These are phyloP conservation scores for Xiphydria camelus DNA, from an alignment of 2,888 invertebrate species.

Conservation along the genomic window DNA sequence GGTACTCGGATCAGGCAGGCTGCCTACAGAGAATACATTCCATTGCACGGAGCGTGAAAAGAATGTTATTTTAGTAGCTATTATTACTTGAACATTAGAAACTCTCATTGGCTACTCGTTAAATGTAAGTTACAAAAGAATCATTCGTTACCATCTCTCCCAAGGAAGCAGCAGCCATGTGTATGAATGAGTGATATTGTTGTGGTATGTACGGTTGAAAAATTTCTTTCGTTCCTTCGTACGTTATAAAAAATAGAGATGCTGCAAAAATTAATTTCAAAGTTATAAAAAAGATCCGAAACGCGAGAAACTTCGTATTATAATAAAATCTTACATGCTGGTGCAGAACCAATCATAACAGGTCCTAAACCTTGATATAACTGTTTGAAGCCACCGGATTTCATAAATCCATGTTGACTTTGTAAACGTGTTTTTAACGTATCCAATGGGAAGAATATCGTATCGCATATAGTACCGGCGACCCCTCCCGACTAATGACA, in stretches of 20 bases:
- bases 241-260: conserved; percentile 86
- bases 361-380: conserved; percentile 82
- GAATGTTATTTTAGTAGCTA: neutral
- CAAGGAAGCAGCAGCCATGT: conserved; percentile 82
- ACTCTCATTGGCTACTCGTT: too few relatives aligned
- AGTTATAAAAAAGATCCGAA: conserved; percentile 6
- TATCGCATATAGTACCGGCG: conserved; percentile 89
- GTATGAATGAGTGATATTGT: conserved; percentile 68
- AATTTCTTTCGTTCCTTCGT: conserved; percentile 76
- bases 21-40: conserved; percentile 61
- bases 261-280: neutral
- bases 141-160: conserved; percentile 78
- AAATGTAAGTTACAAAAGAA: too few relatives aligned
- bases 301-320: neutral
- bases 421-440: conserved; percentile 96
- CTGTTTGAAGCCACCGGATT: conserved; percentile 84
- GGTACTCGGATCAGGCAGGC: conserved; percentile 93
- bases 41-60: neutral
- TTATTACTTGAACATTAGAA: conserved; percentile 11
- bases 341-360: conserved; percentile 80
- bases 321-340: conserved; percentile 64
- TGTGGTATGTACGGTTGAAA: conserved; percentile 61
- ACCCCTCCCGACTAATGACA: conserved; percentile 71
- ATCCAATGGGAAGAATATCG: conserved; percentile 90
- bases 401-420: conserved; percentile 83